phyloP scores from a whole-genome alignment of 64 coral and sea anemone genomes.

The Orbicella faveolata region DNA sequence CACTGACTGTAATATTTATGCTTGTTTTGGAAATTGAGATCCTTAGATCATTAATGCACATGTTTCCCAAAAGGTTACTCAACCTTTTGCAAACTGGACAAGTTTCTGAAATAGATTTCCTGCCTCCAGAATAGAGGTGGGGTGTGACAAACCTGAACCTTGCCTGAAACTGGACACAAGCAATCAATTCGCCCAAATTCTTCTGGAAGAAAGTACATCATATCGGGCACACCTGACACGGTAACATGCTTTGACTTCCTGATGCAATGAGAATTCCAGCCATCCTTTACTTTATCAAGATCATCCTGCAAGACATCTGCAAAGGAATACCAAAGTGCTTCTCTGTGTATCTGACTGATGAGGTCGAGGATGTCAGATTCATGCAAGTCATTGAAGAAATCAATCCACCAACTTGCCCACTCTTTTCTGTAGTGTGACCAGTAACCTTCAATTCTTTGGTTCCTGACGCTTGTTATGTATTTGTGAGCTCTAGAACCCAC shows the following conservation, averaged over 20 bases:
- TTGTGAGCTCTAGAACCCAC: conserved; percentile 32
- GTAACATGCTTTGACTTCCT: conserved; percentile 63
- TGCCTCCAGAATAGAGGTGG: not conserved
- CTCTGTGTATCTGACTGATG: conserved; percentile 25
- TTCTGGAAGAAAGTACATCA: conserved; percentile 66
- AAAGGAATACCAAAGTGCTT: conserved; percentile 76
- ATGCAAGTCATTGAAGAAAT: conserved; percentile 66
- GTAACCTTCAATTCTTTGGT: conserved; percentile 72
- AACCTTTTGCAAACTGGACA: conserved; percentile 29
- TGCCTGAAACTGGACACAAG: too few relatives aligned
- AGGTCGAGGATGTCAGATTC: conserved; percentile 45
- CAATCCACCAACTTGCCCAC: conserved; percentile 47
- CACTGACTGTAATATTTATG: too few relatives aligned
- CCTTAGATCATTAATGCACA: not conserved
- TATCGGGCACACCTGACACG: conserved; percentile 40
- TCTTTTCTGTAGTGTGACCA: conserved; percentile 60
- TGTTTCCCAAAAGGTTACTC: not conserved
- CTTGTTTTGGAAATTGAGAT: not conserved
- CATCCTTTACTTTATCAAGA: conserved; percentile 57
- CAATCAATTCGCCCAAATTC: not conserved
- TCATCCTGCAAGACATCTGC: conserved; percentile 54
- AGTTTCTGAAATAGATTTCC: conserved; percentile 35
- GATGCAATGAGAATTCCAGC: conserved; percentile 64
- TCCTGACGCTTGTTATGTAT: conserved; percentile 43
- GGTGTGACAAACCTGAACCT: too few relatives aligned